Percentiles rank a stretch among this genome's conserved stretches.
Conservation (phyloP, 2,888 invertebrate species). For the Buathra laborator region DNA sequence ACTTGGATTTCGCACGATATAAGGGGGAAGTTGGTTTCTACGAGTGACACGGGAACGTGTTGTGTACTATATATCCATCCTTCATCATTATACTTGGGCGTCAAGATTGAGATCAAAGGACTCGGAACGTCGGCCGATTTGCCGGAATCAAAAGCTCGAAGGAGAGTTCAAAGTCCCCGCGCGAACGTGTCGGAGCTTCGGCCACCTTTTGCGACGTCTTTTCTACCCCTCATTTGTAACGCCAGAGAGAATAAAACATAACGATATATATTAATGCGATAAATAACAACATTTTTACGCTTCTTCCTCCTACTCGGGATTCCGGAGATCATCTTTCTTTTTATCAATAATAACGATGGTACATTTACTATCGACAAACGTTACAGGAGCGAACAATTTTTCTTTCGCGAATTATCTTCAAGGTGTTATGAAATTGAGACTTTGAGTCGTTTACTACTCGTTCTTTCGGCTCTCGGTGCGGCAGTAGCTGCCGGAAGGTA, state of each 20-base stretch:
- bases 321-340: neutral
- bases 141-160: neutral
- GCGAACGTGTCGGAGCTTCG: neutral
- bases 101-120: slow-evolving; percentile 60
- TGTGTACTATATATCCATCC: slow-evolving; percentile 14
- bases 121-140: slow-evolving; percentile 12
- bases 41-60: neutral
- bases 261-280: slow-evolving; percentile 9
- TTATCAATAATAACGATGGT: no score
- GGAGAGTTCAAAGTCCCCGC: slow-evolving; percentile 8
- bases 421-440: slow-evolving; percentile 41
- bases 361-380: neutral
- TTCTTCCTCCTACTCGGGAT: neutral
- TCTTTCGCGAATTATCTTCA: slow-evolving; percentile 23
- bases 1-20: neutral
- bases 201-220: neutral
- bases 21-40: neutral
- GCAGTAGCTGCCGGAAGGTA: no score
- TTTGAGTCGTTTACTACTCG: slow-evolving; percentile 45
- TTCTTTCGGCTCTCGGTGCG: slow-evolving; percentile 40
- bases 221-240: neutral
- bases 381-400: slow-evolving; percentile 15
- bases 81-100: slow-evolving; percentile 36
- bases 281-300: neutral
- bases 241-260: slow-evolving; percentile 30